These are phyloP conservation scores for Anneissia japonica DNA, from an alignment of 35 echinoderm and acorn worm genomes.

Conservation along the genomic window DNA sequence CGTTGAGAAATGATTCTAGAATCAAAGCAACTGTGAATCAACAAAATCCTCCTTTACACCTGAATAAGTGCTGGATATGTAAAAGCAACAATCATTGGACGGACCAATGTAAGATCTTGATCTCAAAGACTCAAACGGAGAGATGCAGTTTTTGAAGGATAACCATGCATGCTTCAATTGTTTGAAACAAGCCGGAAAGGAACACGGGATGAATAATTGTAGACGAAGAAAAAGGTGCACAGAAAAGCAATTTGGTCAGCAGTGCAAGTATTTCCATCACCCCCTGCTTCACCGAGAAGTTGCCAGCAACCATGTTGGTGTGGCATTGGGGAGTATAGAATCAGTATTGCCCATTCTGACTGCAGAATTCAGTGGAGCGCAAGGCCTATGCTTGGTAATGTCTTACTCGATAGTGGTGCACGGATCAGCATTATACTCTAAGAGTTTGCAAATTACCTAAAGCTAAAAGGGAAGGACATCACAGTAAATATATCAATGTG, in stretches of 20 bases:
- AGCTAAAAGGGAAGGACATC: background rate
- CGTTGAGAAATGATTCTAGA: background rate
- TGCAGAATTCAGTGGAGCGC: background rate
- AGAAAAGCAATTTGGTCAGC: background rate
- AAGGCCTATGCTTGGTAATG: background rate
- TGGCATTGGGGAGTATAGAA: no score
- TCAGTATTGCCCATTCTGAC: no score
- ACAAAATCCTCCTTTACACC: background rate
- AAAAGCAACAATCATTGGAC: background rate
- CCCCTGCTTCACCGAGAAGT: background rate
- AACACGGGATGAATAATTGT: background rate
- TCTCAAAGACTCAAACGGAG: background rate
- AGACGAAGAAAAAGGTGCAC: background rate
- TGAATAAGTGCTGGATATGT: background rate
- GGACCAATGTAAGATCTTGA: background rate
- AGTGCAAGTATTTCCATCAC: background rate
- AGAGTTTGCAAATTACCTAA: background rate
- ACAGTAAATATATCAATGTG: background rate
- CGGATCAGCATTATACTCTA: background rate
- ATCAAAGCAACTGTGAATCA: background rate
- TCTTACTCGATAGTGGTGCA: background rate
- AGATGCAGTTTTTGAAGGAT: background rate
- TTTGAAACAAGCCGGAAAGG: background rate
- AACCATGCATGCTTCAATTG: background rate
- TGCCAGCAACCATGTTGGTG: no score